Base-by-base conservation (phyloP, 2,797 vertebrate species). In the Rhodeus uyekii region DNA sequence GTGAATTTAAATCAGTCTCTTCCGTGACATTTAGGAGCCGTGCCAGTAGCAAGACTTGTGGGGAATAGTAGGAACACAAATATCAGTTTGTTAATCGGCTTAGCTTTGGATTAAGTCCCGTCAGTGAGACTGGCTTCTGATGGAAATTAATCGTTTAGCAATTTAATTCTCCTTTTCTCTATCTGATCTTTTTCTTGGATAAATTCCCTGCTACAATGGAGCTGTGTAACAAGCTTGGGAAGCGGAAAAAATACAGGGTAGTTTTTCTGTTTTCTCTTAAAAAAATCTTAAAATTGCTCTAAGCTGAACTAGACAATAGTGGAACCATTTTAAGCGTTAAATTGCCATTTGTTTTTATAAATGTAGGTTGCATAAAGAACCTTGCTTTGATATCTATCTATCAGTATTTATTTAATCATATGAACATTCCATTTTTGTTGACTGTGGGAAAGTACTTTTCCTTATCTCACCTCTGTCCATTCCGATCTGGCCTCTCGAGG, bases 1-100 rank as follows among this genome's bases (percentile, higher is more conserved):
- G 60, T 81, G 78, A 60, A 87, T 89, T 80, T 87, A 85, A 87
- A 89, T 83, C 48, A 83, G 61, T 42, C 44, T 60, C 42, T 72
- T 87, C 77, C 18, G 29, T 87, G 86, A 86, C 87, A 88, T 89
- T 86, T 87, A 64, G 29, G 73, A 78, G 78, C 83, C 72, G 9
- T 63, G 78, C 74, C 48, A 72, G 48, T 50, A 46, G 77, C 24
- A 76, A 65, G 85, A 53, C 69, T 83, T 9, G 32, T 34, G 77
- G 34, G 55, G 72, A 82, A 78, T 83, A 50, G 36, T 27, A 82
- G 86, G 89, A 90, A 88, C 80, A 87, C 86, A 87, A 87, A 90
- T 91, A 87, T 88, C 86, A 82, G 67, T 60, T 80, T 85, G 88
- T 83, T 90, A 89, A 91, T 87, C 75, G 50, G 76, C 64, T 85